Evolutionary conservation across 2,113 vertebrate species (phyloP), one percentile per base, ranked within the genome.

Genomic region (Balaenoptera acutorostrata): DNA sequence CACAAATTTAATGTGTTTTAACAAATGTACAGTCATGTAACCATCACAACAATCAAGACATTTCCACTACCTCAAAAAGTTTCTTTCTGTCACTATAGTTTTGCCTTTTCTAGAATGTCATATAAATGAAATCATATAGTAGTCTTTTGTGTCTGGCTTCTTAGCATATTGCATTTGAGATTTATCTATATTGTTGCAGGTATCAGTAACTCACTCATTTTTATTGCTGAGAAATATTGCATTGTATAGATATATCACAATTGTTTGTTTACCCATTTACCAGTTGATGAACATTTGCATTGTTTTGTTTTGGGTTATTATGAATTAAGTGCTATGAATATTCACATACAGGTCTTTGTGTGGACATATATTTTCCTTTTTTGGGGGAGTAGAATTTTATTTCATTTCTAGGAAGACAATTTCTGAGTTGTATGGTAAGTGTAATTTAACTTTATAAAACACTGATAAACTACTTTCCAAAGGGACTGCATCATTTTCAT

Each of bases 351-450:
- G 80, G 20, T 85, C 44, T 96, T 78, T 68, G 31, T 39, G 41
- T 74, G 55, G 12, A 46, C 6, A 49, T 90, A 29, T 88, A 33
- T 46, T 77, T 92, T 88, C 20, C n/a, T 36, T 89, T 72, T 41
- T 88, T 3, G 20, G 41, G 55, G 61, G 23, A 82, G 39, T 20
- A 89, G 61, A 97, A 90, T 93, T 90, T 95, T 8, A 31, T 90
- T 85, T 93, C 77, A 75, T 75, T 89, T 89, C 78, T 81, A 57
- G 57, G 49, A 94, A 83, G 52, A 81, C 39, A 90, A 64, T 82
- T 89, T 9, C 25, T 63, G 12, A 5, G 10, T n/a, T 71, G 12
- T n/a, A 59, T 44, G 71, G 2, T 55, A 63, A 72, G 23, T 82
- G 21, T 59, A 59, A 18, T 55, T 93, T 88, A 89, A 68, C n/a